A percentile compares a stretch with the other conserved stretches of the same genome.
phyloP scores from a whole-genome alignment of 2,888 invertebrate genomes.

The Rugalucina vietnamica region DNA sequence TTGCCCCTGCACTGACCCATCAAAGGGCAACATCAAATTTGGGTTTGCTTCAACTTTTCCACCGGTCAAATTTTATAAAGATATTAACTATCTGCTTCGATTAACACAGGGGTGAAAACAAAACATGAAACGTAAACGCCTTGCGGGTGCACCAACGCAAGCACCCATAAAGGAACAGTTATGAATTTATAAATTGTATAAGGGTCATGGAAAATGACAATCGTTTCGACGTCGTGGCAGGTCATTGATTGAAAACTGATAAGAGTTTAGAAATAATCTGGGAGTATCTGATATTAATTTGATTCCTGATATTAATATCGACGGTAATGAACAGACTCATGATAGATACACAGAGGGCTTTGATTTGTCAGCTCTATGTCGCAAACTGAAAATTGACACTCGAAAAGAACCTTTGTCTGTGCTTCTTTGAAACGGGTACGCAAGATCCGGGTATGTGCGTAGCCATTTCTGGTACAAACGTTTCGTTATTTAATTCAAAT shows the following conservation, averaged over 20 bases:
- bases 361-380: background rate
- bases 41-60: background rate
- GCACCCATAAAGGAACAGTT: constrained; percentile 50
- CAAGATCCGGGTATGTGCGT: background rate
- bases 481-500: background rate
- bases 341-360: background rate
- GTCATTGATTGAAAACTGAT: constrained; percentile 18
- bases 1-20: constrained; percentile 62
- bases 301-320: background rate
- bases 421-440: background rate
- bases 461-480: background rate
- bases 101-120: constrained; percentile 42
- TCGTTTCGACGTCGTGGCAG: constrained; percentile 38
- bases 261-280: background rate
- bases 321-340: background rate
- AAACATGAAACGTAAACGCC: constrained; percentile 53
- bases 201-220: constrained; percentile 51
- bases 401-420: no score
- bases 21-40: constrained; percentile 36
- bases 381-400: background rate
- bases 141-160: constrained; percentile 22
- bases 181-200: constrained; percentile 60
- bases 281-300: constrained; percentile 12
- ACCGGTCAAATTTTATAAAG: constrained; percentile 50
- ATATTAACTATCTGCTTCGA: constrained; percentile 52